These are phyloP conservation scores for Drosophila peninsularis DNA, from an alignment of 2,888 invertebrate genomes.

Conservation along the genomic window DNA sequence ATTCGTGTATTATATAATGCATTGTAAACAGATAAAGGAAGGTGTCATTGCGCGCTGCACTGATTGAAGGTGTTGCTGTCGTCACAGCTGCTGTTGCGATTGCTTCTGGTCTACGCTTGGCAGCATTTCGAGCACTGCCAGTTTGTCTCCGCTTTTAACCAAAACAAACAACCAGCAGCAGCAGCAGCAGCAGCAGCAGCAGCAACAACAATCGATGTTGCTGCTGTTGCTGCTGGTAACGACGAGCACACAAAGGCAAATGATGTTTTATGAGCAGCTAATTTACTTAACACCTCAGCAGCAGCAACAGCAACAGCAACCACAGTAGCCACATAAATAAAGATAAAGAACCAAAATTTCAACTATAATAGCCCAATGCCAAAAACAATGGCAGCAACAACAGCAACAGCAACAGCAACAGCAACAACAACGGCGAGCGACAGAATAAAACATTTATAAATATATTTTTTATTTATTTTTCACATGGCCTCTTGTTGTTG, in stretches of 20 bases:
- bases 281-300: constrained; percentile 79
- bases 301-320: constrained; percentile 27
- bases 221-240: constrained; percentile 43
- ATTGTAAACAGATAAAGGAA: constrained; percentile 28
- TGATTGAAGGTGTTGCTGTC: constrained; percentile 51
- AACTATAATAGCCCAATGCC: constrained; percentile 64
- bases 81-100: constrained; percentile 22
- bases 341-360: constrained; percentile 46
- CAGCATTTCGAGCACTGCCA: constrained; percentile 64
- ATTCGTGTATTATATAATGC: constrained; percentile 57
- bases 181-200: constrained; percentile 17
- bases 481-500: constrained; percentile 66
- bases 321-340: constrained; percentile 38
- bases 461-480: constrained; percentile 64
- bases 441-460: constrained; percentile 51
- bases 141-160: constrained; percentile 72
- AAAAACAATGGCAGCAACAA: constrained; percentile 39
- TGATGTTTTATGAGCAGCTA: constrained; percentile 80
- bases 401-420: background rate
- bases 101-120: constrained; percentile 48
- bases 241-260: constrained; percentile 69
- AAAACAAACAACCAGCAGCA: constrained; percentile 59
- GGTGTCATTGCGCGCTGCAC: constrained; percentile 30
- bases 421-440: background rate
- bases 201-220: constrained; percentile 46